Evolutionary conservation across 2,888 invertebrate species (phyloP).

Genomic region (Chrysomela aeneicollis): DNA sequence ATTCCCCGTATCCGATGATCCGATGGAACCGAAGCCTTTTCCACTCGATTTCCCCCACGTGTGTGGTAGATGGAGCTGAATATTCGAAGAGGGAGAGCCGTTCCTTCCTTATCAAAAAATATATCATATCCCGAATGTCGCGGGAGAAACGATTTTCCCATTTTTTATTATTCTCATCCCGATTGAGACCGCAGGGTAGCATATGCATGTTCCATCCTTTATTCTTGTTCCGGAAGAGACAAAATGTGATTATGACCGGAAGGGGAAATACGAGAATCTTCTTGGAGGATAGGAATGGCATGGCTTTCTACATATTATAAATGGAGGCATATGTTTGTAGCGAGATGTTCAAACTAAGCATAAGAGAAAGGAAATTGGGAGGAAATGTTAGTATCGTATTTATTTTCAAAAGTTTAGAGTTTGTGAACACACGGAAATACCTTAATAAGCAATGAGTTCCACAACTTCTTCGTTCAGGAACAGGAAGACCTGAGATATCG

Average conservation of each 20-base stretch:
- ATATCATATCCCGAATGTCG: neutral
- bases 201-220: neutral
- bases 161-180: neutral
- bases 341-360: no score
- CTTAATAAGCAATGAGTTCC: no score
- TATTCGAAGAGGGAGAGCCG: neutral
- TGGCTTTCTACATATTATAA: no score
- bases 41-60: neutral
- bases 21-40: neutral
- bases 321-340: no score
- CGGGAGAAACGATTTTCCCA: neutral
- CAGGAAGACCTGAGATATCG: no score
- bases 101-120: conserved; percentile 1
- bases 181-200: neutral
- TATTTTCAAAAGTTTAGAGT: no score
- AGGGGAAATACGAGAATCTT: neutral
- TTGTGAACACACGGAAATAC: no score
- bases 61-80: conserved; percentile 7
- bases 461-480: no score
- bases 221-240: neutral
- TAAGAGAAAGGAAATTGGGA: no score
- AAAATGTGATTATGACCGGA: neutral
- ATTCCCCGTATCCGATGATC: neutral
- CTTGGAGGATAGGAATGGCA: no score
- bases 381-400: no score